Percentiles rank a stretch among this genome's conserved stretches.
Evolutionary conservation across 2,888 invertebrate genomes (phyloP).

Genomic region (Oxytorus armatus): DNA sequence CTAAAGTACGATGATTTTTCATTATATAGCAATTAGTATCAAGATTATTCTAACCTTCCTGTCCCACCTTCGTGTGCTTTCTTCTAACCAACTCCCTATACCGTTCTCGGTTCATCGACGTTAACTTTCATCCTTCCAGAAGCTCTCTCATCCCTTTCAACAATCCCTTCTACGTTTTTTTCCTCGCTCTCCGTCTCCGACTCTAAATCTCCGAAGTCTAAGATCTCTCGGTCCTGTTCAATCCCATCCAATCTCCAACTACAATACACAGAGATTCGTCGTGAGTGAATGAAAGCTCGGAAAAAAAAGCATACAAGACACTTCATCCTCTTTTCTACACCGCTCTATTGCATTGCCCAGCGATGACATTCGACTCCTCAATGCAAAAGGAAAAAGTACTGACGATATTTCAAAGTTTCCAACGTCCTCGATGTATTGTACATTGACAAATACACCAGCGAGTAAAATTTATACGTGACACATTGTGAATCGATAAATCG

Average conservation of each 20-base stretch:
- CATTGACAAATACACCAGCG: background rate
- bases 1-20: too few relatives aligned
- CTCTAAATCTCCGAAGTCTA: too few relatives aligned
- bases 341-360: slow-evolving; percentile 35
- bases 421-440: background rate
- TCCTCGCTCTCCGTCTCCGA: background rate
- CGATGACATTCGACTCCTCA: background rate
- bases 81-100: too few relatives aligned
- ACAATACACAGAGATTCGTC: slow-evolving; percentile 29
- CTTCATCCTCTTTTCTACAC: slow-evolving; percentile 14
- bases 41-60: too few relatives aligned
- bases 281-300: slow-evolving; percentile 12
- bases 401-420: slow-evolving; percentile 9
- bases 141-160: slow-evolving; percentile 46
- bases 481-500: background rate
- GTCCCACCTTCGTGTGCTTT: too few relatives aligned
- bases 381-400: slow-evolving; percentile 1
- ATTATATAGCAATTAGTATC: too few relatives aligned
- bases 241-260: background rate
- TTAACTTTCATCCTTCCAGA: slow-evolving; percentile 72
- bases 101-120: slow-evolving; percentile 66
- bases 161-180: background rate
- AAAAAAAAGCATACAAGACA: slow-evolving; percentile 23
- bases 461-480: slow-evolving; percentile 9
- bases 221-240: slow-evolving; percentile 35